Evolutionary conservation across 2,113 vertebrate genomes (phyloP).

Genomic region (Dermatemys mawii): DNA sequence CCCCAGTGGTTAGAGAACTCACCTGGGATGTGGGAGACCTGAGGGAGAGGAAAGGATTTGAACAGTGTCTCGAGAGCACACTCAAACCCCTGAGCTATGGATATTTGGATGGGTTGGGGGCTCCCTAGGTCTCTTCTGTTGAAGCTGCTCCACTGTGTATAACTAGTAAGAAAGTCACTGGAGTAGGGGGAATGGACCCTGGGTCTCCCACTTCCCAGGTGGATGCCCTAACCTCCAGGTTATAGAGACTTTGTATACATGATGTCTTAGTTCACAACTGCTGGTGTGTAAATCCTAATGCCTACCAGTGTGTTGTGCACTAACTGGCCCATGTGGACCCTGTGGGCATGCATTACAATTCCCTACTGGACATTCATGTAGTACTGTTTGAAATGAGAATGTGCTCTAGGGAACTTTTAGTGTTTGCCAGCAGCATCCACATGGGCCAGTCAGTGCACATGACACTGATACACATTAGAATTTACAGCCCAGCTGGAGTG

Average conservation of each 20-base stretch:
- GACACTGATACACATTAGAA: background rate
- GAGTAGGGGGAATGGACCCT: background rate
- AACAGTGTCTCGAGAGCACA: background rate
- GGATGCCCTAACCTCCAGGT: background rate
- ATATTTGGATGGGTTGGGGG: background rate
- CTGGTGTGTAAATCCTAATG: background rate
- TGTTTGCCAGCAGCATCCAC: background rate
- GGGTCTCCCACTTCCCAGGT: background rate
- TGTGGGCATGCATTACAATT: background rate
- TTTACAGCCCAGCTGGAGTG: background rate
- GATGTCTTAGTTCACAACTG: background rate
- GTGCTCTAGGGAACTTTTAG: background rate
- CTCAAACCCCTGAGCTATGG: background rate
- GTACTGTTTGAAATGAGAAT: background rate
- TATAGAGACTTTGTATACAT: background rate
- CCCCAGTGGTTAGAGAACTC: background rate
- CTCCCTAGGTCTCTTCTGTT: background rate
- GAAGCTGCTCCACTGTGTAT: background rate
- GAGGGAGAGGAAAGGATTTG: background rate
- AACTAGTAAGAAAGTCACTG: background rate
- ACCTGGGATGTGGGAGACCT: background rate
- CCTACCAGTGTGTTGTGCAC: background rate
- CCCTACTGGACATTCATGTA: background rate
- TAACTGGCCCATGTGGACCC: background rate
- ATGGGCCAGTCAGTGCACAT: background rate